phyloP scores from a whole-genome alignment of 2,797 vertebrate genomes.

The Rhynchonycteris naso region DNA sequence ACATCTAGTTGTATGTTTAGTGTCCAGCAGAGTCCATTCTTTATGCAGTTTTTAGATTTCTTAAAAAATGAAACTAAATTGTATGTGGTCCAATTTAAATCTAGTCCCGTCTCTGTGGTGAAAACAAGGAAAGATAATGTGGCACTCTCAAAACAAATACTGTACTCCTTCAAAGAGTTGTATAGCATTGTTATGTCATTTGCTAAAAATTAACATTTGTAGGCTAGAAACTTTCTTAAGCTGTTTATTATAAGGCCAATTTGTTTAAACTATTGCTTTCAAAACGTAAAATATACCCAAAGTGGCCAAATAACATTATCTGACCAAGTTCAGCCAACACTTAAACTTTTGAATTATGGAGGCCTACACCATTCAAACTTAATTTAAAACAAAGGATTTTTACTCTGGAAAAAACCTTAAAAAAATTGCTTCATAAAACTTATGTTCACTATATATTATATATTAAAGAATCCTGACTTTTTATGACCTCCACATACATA shows the following conservation, averaged over 20 bases:
- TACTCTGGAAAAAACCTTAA: too few relatives aligned
- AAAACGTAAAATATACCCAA: neutral
- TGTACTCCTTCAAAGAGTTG: neutral
- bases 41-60: neutral
- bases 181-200: neutral
- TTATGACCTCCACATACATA: neutral
- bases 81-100: neutral
- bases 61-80: conserved; percentile 12
- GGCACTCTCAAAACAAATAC: neutral
- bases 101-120: neutral
- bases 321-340: neutral
- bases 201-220: neutral
- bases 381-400: neutral
- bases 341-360: neutral
- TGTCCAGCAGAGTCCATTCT: neutral
- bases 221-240: neutral
- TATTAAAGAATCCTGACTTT: neutral
- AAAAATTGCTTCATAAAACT: neutral
- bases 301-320: neutral
- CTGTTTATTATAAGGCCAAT: neutral
- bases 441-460: neutral
- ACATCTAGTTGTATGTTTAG: neutral
- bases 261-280: neutral
- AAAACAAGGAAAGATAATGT: conserved; percentile 6
- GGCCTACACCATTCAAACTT: neutral